phyloP scores from a whole-genome alignment of 2,888 invertebrate genomes.

The Ypsolopha sequella region DNA sequence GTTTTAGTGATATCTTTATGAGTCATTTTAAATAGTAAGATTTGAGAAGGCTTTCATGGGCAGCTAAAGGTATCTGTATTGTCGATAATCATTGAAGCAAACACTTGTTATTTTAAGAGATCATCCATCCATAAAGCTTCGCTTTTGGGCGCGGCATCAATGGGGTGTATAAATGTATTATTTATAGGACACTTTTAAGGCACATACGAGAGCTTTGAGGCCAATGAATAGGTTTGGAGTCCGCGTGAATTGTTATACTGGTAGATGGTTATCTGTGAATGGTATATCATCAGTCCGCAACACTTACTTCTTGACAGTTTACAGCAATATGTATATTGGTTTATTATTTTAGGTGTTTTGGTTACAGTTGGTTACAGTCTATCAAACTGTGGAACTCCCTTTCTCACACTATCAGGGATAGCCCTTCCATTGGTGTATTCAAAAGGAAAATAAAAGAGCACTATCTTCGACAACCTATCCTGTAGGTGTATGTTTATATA shows the following conservation, averaged over 20 bases:
- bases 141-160: constrained; percentile 52
- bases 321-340: constrained; percentile 19
- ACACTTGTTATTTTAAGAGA: constrained; percentile 73
- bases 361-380: too few species aligned
- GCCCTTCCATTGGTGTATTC: too few species aligned
- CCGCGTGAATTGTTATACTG: constrained; percentile 23
- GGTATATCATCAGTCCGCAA: constrained; percentile 45
- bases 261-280: constrained; percentile 34
- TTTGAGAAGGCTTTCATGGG: constrained; percentile 54
- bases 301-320: constrained; percentile 44
- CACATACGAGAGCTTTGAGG: constrained; percentile 32
- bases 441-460: too few species aligned
- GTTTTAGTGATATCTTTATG: not conserved
- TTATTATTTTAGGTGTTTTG: not conserved
- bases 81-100: constrained; percentile 71
- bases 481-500: too few species aligned
- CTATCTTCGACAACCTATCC: too few species aligned
- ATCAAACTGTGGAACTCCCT: too few species aligned
- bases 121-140: constrained; percentile 67
- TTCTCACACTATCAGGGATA: too few species aligned
- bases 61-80: constrained; percentile 65
- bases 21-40: not conserved
- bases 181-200: constrained; percentile 67
- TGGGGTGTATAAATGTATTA: constrained; percentile 64
- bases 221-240: constrained; percentile 35